Base-by-base conservation (phyloP, 2,113 vertebrate genomes). In the Saccopteryx leptura region DNA sequence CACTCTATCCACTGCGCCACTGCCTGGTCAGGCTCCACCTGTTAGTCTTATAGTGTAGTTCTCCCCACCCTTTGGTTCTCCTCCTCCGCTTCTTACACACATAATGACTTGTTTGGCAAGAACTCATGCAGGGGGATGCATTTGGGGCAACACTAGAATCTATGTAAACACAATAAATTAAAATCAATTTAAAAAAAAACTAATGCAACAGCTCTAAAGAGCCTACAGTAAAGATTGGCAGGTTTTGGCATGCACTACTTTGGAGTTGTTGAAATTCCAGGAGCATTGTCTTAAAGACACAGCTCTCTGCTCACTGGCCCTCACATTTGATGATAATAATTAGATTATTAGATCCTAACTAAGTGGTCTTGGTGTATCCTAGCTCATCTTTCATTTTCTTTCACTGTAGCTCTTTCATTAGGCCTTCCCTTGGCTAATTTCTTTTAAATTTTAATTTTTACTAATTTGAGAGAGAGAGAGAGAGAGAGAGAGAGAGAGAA, bases 41-140 rank as follows among this genome's bases (percentile, higher is more conserved):
- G 92, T 92, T 95, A 86, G 65, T 95, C 97, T 97, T 88, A 72
- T 96, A 65, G 56, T 74, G 92, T 95, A 94, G 92, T 95, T 92
- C 48, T 39, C 39, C 39, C 39, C 39, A 39, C 39, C 93, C 96
- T 97, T 84, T 90, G 94, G 88, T 72, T 91, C 6, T 96, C 68
- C 82, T 93, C 78, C 78, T 84, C 60, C 4, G 9, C 78, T 87
- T 96, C 80, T 93, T 93, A 74, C 15, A 91, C 24, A 71, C 17
- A 5, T 46, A 89, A 75, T 50, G 71, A 19, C 78, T 87, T 86
- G 80, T 96, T 63, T 96, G 76, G 92, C 78, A 96, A 97, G 92
- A 94, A 89, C 46, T 90, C 60, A 61, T 74, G 39, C 39, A 39
- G 39, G 39, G 39, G 39, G 39, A 39, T 39, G 39, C 39, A 39